Percentiles rank a stretch among this genome's conserved stretches.
Conservation (phyloP, 1,140 invertebrate genomes). For the Camponotus pennsylvanicus region DNA sequence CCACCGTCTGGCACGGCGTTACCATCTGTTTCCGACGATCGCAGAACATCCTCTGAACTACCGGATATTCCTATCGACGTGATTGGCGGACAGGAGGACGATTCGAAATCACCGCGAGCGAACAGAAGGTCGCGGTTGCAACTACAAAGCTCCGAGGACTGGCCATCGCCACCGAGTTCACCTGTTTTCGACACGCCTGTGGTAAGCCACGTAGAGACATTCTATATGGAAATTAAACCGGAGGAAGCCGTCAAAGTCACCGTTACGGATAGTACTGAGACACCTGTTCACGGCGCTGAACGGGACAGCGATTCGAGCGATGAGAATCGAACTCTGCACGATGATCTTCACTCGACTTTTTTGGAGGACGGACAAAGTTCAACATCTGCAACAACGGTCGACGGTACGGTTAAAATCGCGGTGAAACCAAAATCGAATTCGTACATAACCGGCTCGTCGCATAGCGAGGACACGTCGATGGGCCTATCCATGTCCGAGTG, state of each 20-base stretch:
- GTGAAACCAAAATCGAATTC: slow-evolving; percentile 91
- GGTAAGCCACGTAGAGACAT: slow-evolving; percentile 94
- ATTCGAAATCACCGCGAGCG: slow-evolving; percentile 84
- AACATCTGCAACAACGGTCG: slow-evolving; percentile 88
- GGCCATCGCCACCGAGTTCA: slow-evolving; percentile 92
- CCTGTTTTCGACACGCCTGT: slow-evolving; percentile 88
- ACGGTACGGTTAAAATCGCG: slow-evolving; percentile 92
- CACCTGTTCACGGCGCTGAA: slow-evolving; percentile 74
- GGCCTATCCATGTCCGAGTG: slow-evolving; percentile 94
- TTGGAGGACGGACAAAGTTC: slow-evolving; percentile 84
- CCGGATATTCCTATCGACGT: slow-evolving; percentile 92
- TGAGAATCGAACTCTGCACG: slow-evolving; percentile 86
- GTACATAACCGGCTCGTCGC: slow-evolving; percentile 89
- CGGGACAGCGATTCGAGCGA: slow-evolving; percentile 86
- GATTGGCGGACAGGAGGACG: slow-evolving; percentile 83
- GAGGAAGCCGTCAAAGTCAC: slow-evolving; percentile 91
- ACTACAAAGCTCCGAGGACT: slow-evolving; percentile 90
- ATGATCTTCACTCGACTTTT: slow-evolving; percentile 83
- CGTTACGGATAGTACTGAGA: slow-evolving; percentile 87
- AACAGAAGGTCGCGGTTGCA: slow-evolving; percentile 81
- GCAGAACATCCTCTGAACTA: slow-evolving; percentile 93
- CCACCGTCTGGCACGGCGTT: slow-evolving; percentile 87
- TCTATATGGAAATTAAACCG: slow-evolving; percentile 92
- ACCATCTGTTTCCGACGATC: slow-evolving; percentile 90
- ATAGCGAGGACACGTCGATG: slow-evolving; percentile 94